Evolutionary conservation across 2,797 vertebrate species (phyloP).

Genomic region (Enteromius paludinosus): DNA sequence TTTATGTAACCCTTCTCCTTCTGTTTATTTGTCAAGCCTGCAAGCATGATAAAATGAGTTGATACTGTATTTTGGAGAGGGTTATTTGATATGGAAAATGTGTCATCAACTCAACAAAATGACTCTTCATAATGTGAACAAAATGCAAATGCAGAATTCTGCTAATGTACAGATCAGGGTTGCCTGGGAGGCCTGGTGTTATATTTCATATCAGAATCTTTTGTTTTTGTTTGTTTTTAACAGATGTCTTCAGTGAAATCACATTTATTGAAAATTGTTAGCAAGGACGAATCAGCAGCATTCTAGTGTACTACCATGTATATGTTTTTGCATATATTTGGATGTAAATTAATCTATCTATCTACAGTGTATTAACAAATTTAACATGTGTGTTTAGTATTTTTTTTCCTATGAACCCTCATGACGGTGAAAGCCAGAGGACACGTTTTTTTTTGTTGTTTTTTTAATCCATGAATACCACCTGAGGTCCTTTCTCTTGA

Average conservation of each 20-base stretch:
- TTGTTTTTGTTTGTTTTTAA: constrained; percentile 30
- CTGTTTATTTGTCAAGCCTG: constrained; percentile 39
- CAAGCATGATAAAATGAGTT: constrained; percentile 24
- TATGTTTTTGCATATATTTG: background rate
- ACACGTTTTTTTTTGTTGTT: too few relatives aligned
- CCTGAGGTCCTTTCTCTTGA: too few relatives aligned
- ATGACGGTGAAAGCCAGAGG: too few relatives aligned
- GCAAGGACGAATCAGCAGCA: background rate
- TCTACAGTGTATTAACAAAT: too few relatives aligned
- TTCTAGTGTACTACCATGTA: background rate
- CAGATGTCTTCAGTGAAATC: constrained; percentile 24
- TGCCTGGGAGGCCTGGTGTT: background rate
- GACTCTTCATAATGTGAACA: constrained; percentile 34
- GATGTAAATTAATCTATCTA: background rate
- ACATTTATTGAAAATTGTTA: constrained; percentile 14
- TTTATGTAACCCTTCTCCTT: constrained; percentile 42
- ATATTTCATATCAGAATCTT: background rate
- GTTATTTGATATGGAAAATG: constrained; percentile 27
- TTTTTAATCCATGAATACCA: too few relatives aligned
- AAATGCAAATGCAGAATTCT: constrained; percentile 37
- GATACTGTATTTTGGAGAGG: constrained; percentile 29
- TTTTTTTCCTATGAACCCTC: too few relatives aligned
- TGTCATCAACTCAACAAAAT: constrained; percentile 32
- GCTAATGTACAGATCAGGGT: constrained; percentile 28
- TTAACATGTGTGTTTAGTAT: background rate